A percentile compares a stretch with the other conserved stretches of the same genome.
Conservation (phyloP, 2,888 invertebrate genomes). For the Drosophila picticornis region DNA sequence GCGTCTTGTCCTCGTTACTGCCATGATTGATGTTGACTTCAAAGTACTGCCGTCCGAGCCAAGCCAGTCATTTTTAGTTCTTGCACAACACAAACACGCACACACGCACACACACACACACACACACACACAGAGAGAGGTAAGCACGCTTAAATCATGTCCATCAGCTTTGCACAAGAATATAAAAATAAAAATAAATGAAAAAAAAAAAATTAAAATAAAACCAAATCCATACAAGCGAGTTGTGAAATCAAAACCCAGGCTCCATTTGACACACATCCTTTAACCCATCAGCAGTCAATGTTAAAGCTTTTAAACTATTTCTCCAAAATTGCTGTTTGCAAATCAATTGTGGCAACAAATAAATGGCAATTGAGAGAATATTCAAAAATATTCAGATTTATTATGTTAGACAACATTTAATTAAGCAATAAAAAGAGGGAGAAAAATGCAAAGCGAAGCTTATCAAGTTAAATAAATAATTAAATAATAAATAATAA, state of each 20-base stretch:
- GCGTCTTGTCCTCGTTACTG: constrained; percentile 68
- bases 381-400: not conserved
- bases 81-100: constrained; percentile 7
- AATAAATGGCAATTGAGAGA: not conserved
- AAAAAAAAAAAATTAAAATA: not conserved
- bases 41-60: constrained; percentile 71
- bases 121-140: not conserved
- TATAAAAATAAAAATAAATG: constrained; percentile 1
- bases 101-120: not conserved
- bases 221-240: not conserved
- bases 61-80: constrained; percentile 49
- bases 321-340: not conserved
- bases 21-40: constrained; percentile 78
- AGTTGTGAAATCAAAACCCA: constrained; percentile 32
- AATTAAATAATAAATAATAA: not conserved
- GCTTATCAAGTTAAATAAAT: not conserved
- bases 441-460: not conserved
- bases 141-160: constrained; percentile 35
- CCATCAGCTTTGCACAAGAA: constrained; percentile 13
- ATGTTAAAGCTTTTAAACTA: constrained; percentile 9
- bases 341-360: not conserved
- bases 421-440: not conserved
- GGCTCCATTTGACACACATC: constrained; percentile 23
- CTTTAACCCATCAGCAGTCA: constrained; percentile 26
- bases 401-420: not conserved